Conservation (phyloP, 2,797 vertebrate species). For the Ispidina lecontei region DNA sequence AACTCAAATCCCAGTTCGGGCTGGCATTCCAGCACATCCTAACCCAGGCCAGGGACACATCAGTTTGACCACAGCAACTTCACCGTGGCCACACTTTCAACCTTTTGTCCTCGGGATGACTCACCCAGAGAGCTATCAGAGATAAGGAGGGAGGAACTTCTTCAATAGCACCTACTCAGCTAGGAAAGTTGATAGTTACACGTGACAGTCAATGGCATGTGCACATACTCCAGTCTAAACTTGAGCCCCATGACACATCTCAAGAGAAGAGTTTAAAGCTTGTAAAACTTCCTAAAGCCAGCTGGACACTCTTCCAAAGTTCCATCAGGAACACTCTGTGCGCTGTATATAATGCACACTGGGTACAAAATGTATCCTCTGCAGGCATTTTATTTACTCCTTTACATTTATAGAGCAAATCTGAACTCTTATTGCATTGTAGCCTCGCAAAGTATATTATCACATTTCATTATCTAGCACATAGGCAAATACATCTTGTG, state of each 20-base stretch:
- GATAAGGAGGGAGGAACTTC: background rate
- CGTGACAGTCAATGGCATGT: background rate
- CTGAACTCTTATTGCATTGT: slow-evolving; percentile 19
- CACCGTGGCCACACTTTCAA: background rate
- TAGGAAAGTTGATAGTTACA: background rate
- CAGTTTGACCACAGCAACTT: background rate
- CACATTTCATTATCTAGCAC: slow-evolving; percentile 58
- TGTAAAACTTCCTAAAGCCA: background rate
- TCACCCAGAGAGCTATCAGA: background rate
- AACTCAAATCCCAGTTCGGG: background rate
- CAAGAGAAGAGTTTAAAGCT: background rate
- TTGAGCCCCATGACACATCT: background rate
- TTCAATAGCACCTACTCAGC: background rate
- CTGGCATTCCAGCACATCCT: background rate
- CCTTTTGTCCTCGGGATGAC: background rate
- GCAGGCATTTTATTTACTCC: slow-evolving; percentile 38
- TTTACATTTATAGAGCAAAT: slow-evolving; percentile 35
- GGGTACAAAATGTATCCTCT: background rate
- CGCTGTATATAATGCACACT: background rate
- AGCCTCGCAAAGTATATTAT: slow-evolving; percentile 38
- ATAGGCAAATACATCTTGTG: slow-evolving; percentile 20
- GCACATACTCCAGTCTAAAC: background rate
- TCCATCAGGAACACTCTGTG: background rate
- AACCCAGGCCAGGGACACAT: background rate
- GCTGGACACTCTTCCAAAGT: background rate